These are phyloP conservation scores for Antedon mediterranea DNA, from an alignment of 53 echinoderm and acorn worm genomes.

Conservation along the genomic window DNA sequence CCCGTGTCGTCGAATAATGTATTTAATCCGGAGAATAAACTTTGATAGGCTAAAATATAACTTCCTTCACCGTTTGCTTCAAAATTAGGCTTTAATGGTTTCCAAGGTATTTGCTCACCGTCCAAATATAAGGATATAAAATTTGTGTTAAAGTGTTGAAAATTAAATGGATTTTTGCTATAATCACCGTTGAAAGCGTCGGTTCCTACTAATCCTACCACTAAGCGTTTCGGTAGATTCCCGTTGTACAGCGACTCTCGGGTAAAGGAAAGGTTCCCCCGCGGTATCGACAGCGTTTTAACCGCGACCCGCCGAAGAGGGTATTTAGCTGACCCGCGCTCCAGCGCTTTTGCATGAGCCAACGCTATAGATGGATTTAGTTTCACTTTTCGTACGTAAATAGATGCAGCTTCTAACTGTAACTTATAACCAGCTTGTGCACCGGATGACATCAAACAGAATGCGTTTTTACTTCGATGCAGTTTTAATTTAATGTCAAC, in stretches of 20 bases:
- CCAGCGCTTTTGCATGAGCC: no score
- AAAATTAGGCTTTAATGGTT: constrained; percentile 15
- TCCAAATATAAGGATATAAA: no score
- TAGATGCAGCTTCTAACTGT: constrained; percentile 18
- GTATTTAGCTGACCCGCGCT: constrained; percentile 46
- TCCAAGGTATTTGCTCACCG: no score
- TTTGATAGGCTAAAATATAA: no score
- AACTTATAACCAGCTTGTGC: constrained; percentile 22
- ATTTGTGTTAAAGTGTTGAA: no score
- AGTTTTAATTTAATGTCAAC: no score
- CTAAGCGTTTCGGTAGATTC: constrained; percentile 14
- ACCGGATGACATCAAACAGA: constrained; percentile 7
- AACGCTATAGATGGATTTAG: constrained; percentile 28
- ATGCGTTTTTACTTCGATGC: no score
- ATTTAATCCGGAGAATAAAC: no score
- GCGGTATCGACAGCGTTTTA: constrained; percentile 27
- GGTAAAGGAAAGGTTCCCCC: constrained; percentile 35
- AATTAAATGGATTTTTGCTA: constrained; percentile 21
- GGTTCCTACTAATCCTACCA: constrained; percentile 21
- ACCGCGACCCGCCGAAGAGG: constrained; percentile 42
- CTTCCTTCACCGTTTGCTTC: no score
- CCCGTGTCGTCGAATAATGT: no score
- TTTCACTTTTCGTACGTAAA: no score
- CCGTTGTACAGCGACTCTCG: constrained; percentile 40
- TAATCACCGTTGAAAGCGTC: constrained; percentile 4